Base-by-base conservation (phyloP, 2,113 vertebrate species). In the Festucalex cinctus region DNA sequence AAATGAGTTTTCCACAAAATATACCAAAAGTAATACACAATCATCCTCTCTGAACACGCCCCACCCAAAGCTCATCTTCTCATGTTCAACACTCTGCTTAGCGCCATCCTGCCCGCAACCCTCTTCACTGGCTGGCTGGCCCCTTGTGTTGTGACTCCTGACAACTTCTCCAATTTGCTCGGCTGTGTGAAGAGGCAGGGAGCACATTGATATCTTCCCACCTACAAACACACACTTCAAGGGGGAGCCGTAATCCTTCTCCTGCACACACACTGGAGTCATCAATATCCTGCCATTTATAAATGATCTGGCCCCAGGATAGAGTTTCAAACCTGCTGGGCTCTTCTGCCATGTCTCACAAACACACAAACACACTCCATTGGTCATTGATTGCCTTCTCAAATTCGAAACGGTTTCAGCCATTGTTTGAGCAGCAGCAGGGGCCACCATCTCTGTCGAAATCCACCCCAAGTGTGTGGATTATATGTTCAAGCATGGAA, bases 91-190 rank as follows among this genome's bases (percentile, higher is more conserved):
- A 74, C 46, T 69, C 73, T 73, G 75, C 78, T 70, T 73, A 83
- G 84, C 76, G 65, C 79, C 79, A 65, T 61, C 58, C 81, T 81
- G 84, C 83, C 84, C 87, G 73, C 70, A 70, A 79, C 67, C 63
- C 71, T 77, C 78, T 78, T 73, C 48, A 46, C 85, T 81, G 87
- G 73, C 80, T 72, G 81, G 71, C 84, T 90, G 82, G 84, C 83
- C 83, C 86, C 87, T 81, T 63, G 70, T 94, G 93, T 94, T 95
- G 92, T 94, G 93, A 94, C 93, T 94, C 90, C 89, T 93, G 92
- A 94, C 93, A 95, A 93, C 92, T 91, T 90, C 93, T 95, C 93
- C 94, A 96, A 96, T 96, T 96, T 96, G 94, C 92, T 94, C 85
- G 89, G 84, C 90, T 90, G 92, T 90, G 93, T 94, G 89, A 93